Conservation (phyloP, 2,797 vertebrate species). For the Sciaenops ocellatus region DNA sequence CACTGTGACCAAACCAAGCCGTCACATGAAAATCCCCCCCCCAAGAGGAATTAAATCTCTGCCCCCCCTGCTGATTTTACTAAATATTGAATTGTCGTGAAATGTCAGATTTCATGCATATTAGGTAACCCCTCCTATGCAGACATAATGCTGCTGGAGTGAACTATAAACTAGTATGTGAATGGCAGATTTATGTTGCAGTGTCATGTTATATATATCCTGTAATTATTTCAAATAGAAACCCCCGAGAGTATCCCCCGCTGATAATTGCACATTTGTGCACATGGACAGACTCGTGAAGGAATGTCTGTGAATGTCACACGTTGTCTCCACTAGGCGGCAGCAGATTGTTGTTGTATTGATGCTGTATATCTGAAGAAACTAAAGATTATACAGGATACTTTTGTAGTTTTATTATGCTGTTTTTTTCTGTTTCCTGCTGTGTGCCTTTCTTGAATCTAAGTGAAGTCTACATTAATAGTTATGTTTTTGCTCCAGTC, state of each 20-base stretch:
- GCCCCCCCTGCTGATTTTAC: not conserved
- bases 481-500: not conserved
- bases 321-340: constrained; percentile 52
- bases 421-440: not conserved
- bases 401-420: not conserved
- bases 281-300: constrained; percentile 48
- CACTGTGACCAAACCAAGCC: not conserved
- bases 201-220: no score
- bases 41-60: not conserved
- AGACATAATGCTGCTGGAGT: not conserved
- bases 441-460: no score
- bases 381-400: not conserved
- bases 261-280: constrained; percentile 5
- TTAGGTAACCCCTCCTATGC: not conserved
- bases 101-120: not conserved
- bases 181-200: no score
- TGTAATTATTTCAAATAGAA: not conserved
- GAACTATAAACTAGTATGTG: not conserved
- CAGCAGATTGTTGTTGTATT: constrained; percentile 45
- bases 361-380: not conserved
- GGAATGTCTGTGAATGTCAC: constrained; percentile 12
- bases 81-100: not conserved
- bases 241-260: not conserved
- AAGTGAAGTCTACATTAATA: not conserved
- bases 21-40: not conserved